A percentile compares a stretch with the other conserved stretches of the same genome.
Conservation (phyloP, 1,140 invertebrate species). For the Asbolus verrucosus region DNA sequence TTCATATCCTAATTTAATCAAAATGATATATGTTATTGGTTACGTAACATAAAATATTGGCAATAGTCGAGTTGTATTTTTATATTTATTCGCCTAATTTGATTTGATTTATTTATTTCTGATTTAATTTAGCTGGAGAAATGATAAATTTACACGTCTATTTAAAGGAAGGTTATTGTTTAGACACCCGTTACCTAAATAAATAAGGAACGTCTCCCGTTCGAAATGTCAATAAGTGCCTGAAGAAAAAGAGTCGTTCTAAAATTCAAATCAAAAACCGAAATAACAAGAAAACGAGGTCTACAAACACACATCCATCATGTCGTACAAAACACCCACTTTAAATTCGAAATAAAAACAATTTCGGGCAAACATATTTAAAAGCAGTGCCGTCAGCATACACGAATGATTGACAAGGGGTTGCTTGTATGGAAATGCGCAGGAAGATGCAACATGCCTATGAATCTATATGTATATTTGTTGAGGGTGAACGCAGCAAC, state of each 20-base stretch:
- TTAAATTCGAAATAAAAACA: constrained; percentile 64
- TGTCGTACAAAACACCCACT: constrained; percentile 61
- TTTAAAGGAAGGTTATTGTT: constrained; percentile 1
- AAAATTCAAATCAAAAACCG: constrained; percentile 60
- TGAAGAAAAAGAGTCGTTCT: constrained; percentile 49
- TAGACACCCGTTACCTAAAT: constrained; percentile 24
- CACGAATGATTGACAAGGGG: constrained; percentile 60
- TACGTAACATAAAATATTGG: constrained; percentile 23
- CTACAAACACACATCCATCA: constrained; percentile 60
- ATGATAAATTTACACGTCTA: too few species aligned
- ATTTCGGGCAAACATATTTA: constrained; percentile 63
- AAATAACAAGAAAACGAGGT: constrained; percentile 61
- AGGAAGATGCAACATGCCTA: constrained; percentile 53
- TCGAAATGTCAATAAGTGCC: constrained; percentile 37
- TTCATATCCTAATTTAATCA: constrained; percentile 44
- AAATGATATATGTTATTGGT: constrained; percentile 29
- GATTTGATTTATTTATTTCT: too few species aligned
- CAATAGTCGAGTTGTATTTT: too few species aligned
- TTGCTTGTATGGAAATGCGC: constrained; percentile 55
- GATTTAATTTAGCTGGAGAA: too few species aligned
- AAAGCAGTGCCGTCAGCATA: constrained; percentile 60
- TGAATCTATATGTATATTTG: constrained; percentile 58
- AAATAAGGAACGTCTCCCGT: constrained; percentile 26
- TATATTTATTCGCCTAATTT: constrained; percentile 29
- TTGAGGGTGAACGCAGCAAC: constrained; percentile 53